Conservation (phyloP, 1,140 invertebrate genomes). For the Leguminivora glycinivorella region DNA sequence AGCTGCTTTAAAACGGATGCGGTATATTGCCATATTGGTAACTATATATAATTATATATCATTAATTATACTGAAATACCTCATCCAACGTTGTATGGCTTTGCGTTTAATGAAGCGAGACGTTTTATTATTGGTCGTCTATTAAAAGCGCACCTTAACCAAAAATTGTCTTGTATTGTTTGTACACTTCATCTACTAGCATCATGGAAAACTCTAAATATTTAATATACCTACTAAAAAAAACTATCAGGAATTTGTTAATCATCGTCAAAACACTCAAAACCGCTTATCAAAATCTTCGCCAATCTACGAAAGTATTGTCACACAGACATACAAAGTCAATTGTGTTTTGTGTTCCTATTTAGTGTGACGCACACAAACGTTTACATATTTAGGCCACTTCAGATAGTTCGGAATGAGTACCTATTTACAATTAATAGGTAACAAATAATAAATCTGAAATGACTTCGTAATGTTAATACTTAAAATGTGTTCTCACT, state of each 20-base stretch:
- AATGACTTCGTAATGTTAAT: neutral
- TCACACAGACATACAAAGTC: conserved; percentile 44
- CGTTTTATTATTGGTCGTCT: conserved; percentile 19
- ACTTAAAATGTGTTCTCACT: too few species aligned
- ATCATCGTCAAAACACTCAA: conserved; percentile 20
- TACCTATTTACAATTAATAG: neutral
- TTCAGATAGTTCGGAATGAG: neutral
- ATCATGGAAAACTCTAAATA: neutral
- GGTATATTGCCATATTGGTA: conserved; percentile 39
- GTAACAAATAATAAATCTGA: neutral
- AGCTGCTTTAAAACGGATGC: conserved; percentile 52
- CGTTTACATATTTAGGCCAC: conserved; percentile 10
- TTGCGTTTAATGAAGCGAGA: conserved; percentile 22
- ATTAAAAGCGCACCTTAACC: conserved; percentile 12
- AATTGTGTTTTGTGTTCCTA: conserved; percentile 44
- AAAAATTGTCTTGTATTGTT: neutral
- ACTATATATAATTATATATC: neutral
- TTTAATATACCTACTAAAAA: too few species aligned
- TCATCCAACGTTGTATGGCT: neutral
- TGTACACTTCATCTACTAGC: neutral
- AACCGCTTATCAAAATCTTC: conserved; percentile 35
- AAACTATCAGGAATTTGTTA: neutral
- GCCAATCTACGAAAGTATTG: conserved; percentile 31
- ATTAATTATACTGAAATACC: neutral
- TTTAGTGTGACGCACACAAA: conserved; percentile 27